A percentile compares a stretch with the other conserved stretches of the same genome.
Conservation (phyloP, 2,113 vertebrate species). For the Sorex fumeus region DNA sequence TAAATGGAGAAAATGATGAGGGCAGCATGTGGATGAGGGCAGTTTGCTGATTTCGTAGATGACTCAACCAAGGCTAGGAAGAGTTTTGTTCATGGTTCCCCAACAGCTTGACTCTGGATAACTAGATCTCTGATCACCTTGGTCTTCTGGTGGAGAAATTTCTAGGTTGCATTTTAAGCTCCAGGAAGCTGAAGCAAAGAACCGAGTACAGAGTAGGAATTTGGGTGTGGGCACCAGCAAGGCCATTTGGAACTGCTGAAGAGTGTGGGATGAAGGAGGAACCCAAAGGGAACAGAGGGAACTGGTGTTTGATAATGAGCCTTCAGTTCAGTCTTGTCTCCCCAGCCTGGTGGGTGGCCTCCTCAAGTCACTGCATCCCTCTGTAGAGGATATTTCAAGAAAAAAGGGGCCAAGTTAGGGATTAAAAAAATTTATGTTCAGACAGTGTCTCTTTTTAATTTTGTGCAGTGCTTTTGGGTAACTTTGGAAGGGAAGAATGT, state of each 20-base stretch:
- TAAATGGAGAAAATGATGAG: neutral
- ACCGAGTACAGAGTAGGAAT: conserved; percentile 61
- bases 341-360: conserved; percentile 65
- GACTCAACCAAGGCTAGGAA: neutral
- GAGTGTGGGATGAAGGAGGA: conserved; percentile 80
- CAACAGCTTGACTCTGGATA: neutral
- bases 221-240: conserved; percentile 61
- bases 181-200: conserved; percentile 37
- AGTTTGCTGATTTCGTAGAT: conserved; percentile 20
- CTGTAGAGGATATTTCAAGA: conserved; percentile 33
- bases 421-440: conserved; percentile 39
- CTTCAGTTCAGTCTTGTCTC: conserved; percentile 67
- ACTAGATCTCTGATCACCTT: conserved; percentile 7
- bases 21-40: neutral
- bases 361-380: conserved; percentile 2
- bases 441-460: conserved; percentile 76
- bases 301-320: conserved; percentile 65
- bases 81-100: neutral
- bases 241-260: conserved; percentile 68
- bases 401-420: neutral
- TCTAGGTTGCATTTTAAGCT: neutral
- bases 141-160: conserved; percentile 38
- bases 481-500: conserved; percentile 63
- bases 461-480: conserved; percentile 39
- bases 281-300: conserved; percentile 71